Conservation (phyloP, 2,113 vertebrate species). For the Etheostoma spectabile region DNA sequence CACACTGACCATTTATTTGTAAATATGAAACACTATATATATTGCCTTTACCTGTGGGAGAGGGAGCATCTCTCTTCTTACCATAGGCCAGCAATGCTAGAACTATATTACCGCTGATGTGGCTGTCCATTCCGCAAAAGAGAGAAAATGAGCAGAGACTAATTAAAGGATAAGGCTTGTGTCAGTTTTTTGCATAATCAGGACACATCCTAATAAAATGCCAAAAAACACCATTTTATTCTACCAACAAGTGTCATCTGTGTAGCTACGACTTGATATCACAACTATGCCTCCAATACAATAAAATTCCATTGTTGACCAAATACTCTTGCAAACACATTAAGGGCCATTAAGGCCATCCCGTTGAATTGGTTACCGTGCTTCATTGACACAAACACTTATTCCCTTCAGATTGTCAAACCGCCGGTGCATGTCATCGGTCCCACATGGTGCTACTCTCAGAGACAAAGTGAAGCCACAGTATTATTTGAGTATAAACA, state of each 20-base stretch:
- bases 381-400: background rate
- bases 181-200: constrained; percentile 14
- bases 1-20: constrained; percentile 60
- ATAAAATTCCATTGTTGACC: background rate
- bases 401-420: background rate
- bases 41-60: constrained; percentile 49
- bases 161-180: constrained; percentile 14
- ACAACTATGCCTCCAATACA: background rate
- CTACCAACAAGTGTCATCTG: background rate
- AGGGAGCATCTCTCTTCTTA: constrained; percentile 26
- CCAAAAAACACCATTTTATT: background rate
- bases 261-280: background rate
- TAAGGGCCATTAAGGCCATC: background rate
- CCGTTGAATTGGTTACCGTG: background rate
- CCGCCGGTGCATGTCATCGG: background rate
- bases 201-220: background rate
- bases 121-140: constrained; percentile 53
- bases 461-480: background rate
- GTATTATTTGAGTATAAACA: background rate
- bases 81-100: constrained; percentile 59
- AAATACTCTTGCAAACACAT: background rate
- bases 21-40: constrained; percentile 75
- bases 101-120: constrained; percentile 47
- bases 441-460: background rate
- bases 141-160: constrained; percentile 29